Evolutionary conservation across 2,113 vertebrate genomes (phyloP).

Genomic region (Tricholaema leucomelas): DNA sequence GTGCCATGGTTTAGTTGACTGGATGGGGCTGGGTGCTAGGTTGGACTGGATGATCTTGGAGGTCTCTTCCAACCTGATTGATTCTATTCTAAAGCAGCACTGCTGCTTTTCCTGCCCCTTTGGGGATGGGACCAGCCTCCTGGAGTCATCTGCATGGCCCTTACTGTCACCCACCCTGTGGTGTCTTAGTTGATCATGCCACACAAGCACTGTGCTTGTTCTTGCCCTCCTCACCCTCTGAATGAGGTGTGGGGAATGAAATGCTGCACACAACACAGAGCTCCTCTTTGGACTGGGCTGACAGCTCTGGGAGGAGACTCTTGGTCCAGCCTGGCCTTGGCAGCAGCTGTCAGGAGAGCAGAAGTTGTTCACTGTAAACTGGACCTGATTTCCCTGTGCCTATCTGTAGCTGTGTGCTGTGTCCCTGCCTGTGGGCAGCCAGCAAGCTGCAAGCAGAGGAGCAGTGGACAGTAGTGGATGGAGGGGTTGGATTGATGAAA

Average conservation of each 20-base stretch:
- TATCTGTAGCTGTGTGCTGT: too few relatives aligned
- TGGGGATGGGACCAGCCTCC: background rate
- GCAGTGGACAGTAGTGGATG: too few relatives aligned
- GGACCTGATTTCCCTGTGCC: too few relatives aligned
- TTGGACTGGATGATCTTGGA: too few relatives aligned
- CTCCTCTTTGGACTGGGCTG: background rate
- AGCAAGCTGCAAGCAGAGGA: too few relatives aligned
- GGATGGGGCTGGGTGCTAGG: too few relatives aligned
- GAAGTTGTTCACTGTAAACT: background rate
- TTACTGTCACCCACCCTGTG: background rate
- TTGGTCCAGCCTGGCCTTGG: background rate
- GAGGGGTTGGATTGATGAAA: too few relatives aligned
- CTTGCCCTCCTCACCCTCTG: background rate
- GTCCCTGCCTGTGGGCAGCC: too few relatives aligned
- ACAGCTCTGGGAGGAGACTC: background rate
- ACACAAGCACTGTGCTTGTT: background rate
- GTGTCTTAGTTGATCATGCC: accelerated
- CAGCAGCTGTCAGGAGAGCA: background rate
- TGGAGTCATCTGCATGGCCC: accelerated
- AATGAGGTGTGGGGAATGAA: background rate
- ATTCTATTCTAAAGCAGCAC: too few relatives aligned
- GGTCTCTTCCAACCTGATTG: too few relatives aligned
- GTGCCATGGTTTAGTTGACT: too few relatives aligned
- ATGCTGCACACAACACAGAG: accelerated
- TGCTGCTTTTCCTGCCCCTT: background rate